phyloP scores from a whole-genome alignment of 53 echinoderm and acorn worm species.

The Arbacia lixula region DNA sequence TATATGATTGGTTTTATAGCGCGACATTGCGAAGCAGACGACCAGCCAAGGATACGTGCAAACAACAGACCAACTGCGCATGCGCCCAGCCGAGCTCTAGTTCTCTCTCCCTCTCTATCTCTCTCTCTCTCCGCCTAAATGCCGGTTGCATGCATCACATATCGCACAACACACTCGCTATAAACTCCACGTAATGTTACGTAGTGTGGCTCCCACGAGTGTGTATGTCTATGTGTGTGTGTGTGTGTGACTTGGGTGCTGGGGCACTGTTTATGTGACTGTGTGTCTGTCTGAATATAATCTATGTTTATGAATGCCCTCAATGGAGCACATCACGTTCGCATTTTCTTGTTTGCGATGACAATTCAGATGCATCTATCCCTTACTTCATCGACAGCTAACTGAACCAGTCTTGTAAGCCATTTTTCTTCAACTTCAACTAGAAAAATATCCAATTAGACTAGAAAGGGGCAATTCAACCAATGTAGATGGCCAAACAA shows the following conservation, averaged over 20 bases:
- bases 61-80: constrained; percentile 66
- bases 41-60: constrained; percentile 71
- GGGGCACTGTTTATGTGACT: neutral
- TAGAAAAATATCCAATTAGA: too few relatives aligned
- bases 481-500: too few relatives aligned
- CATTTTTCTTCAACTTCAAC: too few relatives aligned
- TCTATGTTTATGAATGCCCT: constrained; percentile 55
- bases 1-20: constrained; percentile 41
- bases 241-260: neutral
- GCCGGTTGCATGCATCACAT: too few relatives aligned
- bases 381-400: constrained; percentile 20
- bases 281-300: constrained; percentile 30
- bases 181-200: constrained; percentile 40
- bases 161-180: too few relatives aligned
- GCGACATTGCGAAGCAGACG: constrained; percentile 18
- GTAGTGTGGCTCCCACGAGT: constrained; percentile 8
- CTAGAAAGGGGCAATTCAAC: too few relatives aligned
- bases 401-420: too few relatives aligned
- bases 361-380: constrained; percentile 26
- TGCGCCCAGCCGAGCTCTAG: constrained; percentile 31
- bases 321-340: constrained; percentile 34
- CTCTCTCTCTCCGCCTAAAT: too few relatives aligned
- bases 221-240: constrained; percentile 11
- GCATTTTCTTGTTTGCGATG: constrained; percentile 38
- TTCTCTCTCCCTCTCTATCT: too few relatives aligned